Percentiles rank a stretch among this genome's conserved stretches.
These are phyloP conservation scores for Himantopus leucocephalus DNA, from an alignment of 2,113 vertebrate species.

Conservation along the genomic window DNA sequence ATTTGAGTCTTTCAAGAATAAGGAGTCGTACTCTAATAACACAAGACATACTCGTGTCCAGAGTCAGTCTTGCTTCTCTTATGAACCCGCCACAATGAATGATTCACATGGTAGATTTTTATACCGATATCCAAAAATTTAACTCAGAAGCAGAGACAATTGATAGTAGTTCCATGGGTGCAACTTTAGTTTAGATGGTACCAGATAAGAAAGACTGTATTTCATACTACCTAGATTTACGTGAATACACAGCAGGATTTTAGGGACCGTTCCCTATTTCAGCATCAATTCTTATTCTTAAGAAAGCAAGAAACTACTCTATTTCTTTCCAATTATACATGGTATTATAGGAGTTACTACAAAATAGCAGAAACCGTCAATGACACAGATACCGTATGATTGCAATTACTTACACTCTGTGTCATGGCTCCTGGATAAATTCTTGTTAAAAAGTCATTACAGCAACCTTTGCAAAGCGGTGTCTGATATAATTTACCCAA, in stretches of 20 bases:
- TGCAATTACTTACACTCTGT: background rate
- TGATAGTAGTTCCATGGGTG: background rate
- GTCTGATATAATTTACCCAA: background rate
- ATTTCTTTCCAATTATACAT: background rate
- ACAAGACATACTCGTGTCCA: background rate
- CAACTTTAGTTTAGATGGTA: background rate
- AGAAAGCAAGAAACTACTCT: background rate
- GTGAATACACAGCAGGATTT: background rate
- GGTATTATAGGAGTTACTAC: background rate
- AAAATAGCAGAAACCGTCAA: background rate
- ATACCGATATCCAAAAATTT: background rate
- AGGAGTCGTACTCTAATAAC: background rate
- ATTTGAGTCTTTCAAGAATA: background rate
- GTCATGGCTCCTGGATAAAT: background rate
- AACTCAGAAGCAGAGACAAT: background rate
- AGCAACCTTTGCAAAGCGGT: background rate
- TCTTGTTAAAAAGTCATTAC: constrained; percentile 16
- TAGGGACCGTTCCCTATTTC: background rate
- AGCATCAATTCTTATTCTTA: background rate
- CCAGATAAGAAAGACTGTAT: background rate
- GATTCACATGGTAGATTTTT: background rate
- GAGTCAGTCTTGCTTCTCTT: background rate
- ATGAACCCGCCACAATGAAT: background rate
- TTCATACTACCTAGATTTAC: background rate
- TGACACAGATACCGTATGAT: background rate